Conservation (phyloP, 2,888 invertebrate species). For the Aspidiotus rigidus region DNA sequence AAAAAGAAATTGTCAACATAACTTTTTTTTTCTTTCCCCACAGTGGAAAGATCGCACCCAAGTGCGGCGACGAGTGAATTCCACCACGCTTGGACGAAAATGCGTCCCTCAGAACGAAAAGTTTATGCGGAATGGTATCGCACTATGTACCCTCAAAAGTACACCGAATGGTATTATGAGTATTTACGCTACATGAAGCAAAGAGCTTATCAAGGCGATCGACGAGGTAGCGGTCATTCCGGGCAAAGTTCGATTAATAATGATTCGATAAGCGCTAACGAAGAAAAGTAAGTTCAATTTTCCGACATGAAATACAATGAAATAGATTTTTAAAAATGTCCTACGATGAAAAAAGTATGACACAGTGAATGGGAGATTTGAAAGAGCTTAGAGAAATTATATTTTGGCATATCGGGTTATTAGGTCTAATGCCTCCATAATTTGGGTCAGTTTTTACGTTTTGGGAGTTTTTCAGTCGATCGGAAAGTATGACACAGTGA, state of each 20-base stretch:
- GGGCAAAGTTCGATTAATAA: conserved; percentile 29
- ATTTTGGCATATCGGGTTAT: too few species aligned
- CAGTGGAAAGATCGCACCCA: too few species aligned
- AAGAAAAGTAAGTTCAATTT: conserved; percentile 25
- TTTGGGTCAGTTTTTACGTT: too few species aligned
- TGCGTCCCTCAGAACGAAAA: conserved; percentile 14
- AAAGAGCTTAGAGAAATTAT: too few species aligned
- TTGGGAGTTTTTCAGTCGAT: too few species aligned
- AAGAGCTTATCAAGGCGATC: conserved; percentile 14
- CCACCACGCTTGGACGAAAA: conserved; percentile 2
- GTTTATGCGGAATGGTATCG: conserved; percentile 21
- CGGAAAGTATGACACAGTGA: too few species aligned
- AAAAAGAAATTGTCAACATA: too few species aligned
- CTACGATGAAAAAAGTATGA: neutral
- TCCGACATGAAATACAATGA: neutral
- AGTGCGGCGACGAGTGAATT: too few species aligned
- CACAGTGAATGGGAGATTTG: too few species aligned
- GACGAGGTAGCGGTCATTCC: conserved; percentile 31
- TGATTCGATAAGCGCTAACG: conserved; percentile 11
- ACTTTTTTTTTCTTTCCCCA: too few species aligned
- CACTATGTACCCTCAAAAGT: conserved; percentile 55
- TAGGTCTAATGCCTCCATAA: too few species aligned
- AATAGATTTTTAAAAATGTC: neutral
- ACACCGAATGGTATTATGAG: conserved; percentile 58
- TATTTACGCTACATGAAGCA: conserved; percentile 49